Evolutionary conservation across 2,113 vertebrate genomes (phyloP).

Genomic region (Nerophis ophidion): DNA sequence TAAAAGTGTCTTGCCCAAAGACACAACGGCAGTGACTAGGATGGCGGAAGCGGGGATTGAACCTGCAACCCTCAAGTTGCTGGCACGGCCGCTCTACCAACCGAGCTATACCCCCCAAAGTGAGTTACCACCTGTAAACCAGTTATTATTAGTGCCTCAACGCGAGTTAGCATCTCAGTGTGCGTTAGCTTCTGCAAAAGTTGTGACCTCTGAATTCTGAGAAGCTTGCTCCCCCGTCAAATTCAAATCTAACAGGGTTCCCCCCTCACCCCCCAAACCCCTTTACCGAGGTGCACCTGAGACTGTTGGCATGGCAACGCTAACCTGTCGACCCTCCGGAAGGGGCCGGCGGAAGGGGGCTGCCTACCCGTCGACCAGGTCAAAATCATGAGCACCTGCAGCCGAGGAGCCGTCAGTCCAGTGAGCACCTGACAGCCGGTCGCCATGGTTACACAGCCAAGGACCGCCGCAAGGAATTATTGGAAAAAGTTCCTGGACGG

Average conservation of each 20-base stretch:
- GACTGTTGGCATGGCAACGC: constrained; percentile 51
- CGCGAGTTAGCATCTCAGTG: background rate
- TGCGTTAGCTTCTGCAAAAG: background rate
- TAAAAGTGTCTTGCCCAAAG: no score
- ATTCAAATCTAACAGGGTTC: constrained; percentile 7
- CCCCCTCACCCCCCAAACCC: constrained; percentile 2
- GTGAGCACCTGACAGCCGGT: constrained; percentile 31
- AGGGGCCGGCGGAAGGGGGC: background rate
- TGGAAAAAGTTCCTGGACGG: no score
- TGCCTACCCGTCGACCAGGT: constrained; percentile 29
- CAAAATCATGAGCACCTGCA: constrained; percentile 58
- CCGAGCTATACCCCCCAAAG: no score
- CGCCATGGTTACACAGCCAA: constrained; percentile 7
- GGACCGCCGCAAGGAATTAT: background rate
- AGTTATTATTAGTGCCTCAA: no score
- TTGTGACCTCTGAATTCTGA: background rate
- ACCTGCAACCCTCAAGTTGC: no score
- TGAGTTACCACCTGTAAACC: no score
- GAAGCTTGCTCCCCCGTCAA: constrained; percentile 34
- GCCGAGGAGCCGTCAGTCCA: constrained; percentile 48
- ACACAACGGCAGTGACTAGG: no score
- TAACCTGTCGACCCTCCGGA: constrained; percentile 45
- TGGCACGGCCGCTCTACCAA: no score
- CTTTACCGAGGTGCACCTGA: constrained; percentile 41
- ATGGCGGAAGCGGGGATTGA: no score